Conservation (phyloP, 23 tunicate genomes). For the Oikopleura dioica region DNA sequence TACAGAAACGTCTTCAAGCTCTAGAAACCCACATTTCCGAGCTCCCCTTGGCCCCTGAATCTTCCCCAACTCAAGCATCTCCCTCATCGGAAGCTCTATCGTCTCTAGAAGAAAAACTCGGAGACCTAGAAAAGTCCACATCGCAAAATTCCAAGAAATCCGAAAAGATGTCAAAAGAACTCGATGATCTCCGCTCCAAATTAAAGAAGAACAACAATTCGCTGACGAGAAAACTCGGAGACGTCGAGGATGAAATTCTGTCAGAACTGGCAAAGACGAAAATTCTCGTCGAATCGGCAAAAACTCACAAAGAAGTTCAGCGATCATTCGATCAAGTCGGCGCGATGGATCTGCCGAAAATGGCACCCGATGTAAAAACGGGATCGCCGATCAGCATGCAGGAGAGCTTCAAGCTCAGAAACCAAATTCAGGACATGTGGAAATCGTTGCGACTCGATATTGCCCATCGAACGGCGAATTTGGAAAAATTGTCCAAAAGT, state of each 20-base stretch:
- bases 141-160: neutral
- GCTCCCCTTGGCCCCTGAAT: neutral
- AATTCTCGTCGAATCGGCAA: neutral
- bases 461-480: slow-evolving; percentile 8
- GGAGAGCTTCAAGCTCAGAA: neutral
- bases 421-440: slow-evolving; percentile 10
- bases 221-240: neutral
- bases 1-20: neutral
- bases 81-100: no score
- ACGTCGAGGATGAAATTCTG: slow-evolving; percentile 11
- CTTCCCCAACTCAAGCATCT: no score
- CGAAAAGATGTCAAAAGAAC: neutral
- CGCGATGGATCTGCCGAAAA: no score
- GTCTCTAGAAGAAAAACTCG: slow-evolving; percentile 4
- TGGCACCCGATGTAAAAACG: no score
- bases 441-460: slow-evolving; percentile 2
- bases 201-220: neutral
- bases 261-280: neutral
- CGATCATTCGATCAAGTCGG: neutral
- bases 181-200: neutral
- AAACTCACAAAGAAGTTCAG: neutral
- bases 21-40: neutral
- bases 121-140: neutral
- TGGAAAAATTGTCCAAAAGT: neutral
- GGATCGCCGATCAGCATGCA: neutral